Base-by-base conservation (phyloP, 2,113 vertebrate species). In the Agapornis roseicollis region DNA sequence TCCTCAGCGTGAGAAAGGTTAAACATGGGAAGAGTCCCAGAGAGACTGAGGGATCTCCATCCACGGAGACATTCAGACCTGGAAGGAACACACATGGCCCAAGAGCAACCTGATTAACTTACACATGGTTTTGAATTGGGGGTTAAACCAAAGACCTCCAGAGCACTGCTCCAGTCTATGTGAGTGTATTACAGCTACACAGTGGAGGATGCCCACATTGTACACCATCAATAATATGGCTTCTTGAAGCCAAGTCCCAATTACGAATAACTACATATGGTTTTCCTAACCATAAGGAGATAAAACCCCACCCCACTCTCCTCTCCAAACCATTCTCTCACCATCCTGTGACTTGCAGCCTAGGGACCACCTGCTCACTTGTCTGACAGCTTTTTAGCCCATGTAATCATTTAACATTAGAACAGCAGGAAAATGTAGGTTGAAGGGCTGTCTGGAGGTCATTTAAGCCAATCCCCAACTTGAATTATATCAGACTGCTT, bases 381-480 rank as follows among this genome's bases (percentile, higher is more conserved):
- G 29, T 4, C 73, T 55, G 9, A 5, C 15, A 33, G 76, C 33
- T 15, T 2, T 35, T 15, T 7, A 58, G 58, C 68, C 46, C 72
- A 2, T 0, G 42, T 2, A 25, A 27, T 2, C 47, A 25, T 4
- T 17, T 3, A 14, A 39, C 29, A 2, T 17, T 1, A 50, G 9
- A 24, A 4, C 0, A 31, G 7, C 49, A 65, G 88, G 29, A 24
- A 2, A 11, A 2, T 0, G 20, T 1, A 27, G 68, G 13, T 0
- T 25, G 79, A 39, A 44, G 61, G 66, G 80, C 35, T n/a, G 42
- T 13, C 79, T 77, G 91, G 24, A 37, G 74, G 3, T 14, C 31
- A 11, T 5, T 33, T 1, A 60, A 33, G 52, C 42, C 83, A 53
- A 0, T 5, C 6, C 17, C 50, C 28, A n/a, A 2, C 37, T n/a